Evolutionary conservation across 2,797 vertebrate species (phyloP).

Genomic region (Stomatorhinus walkeri): DNA sequence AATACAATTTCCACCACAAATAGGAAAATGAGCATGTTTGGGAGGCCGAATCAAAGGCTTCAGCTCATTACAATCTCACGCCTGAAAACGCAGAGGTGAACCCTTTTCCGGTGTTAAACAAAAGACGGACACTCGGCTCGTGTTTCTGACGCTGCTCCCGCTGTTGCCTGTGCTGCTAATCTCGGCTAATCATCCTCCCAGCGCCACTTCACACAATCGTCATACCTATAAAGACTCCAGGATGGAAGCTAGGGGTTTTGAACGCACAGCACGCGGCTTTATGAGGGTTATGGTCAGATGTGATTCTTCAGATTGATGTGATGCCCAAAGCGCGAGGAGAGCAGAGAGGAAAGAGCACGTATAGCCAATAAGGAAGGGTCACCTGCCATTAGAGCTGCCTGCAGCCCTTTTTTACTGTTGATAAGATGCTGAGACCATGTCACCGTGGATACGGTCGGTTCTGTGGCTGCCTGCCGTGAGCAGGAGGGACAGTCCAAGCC

Average conservation of each 20-base stretch:
- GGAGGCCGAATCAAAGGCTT: background rate
- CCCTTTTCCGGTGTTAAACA: background rate
- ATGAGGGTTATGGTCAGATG: background rate
- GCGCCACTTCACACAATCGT: background rate
- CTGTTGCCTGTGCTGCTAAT: background rate
- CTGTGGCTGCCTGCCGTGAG: background rate
- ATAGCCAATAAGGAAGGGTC: conserved; percentile 17
- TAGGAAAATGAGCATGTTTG: background rate
- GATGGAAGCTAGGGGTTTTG: background rate
- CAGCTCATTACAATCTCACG: background rate
- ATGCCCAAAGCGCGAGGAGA: conserved; percentile 3
- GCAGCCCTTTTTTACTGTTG: conserved; percentile 11
- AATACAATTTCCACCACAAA: conserved; percentile 20
- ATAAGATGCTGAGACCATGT: conserved; percentile 18
- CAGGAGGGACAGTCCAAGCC: background rate
- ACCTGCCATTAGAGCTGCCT: conserved; percentile 14
- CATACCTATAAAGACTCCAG: background rate
- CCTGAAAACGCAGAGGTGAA: background rate
- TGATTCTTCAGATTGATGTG: conserved; percentile 10
- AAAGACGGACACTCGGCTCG: background rate
- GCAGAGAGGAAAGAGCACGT: background rate
- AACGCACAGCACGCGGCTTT: background rate
- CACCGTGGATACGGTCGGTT: background rate
- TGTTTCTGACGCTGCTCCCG: background rate
- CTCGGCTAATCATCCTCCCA: background rate